These are phyloP conservation scores for Coelopa pilipes DNA, from an alignment of 2,888 invertebrate species.

Conservation along the genomic window DNA sequence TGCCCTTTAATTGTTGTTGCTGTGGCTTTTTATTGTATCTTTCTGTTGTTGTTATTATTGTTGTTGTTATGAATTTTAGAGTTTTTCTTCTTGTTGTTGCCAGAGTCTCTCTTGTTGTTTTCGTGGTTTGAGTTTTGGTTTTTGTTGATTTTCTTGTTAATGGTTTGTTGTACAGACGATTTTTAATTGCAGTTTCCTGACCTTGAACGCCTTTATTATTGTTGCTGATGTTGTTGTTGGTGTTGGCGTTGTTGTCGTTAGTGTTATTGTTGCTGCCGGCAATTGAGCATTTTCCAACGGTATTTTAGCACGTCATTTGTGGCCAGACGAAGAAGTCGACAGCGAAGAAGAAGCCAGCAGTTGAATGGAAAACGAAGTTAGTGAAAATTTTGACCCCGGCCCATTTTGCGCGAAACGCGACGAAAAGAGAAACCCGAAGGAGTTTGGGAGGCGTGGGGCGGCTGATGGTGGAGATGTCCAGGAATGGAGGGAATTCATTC, in stretches of 20 bases:
- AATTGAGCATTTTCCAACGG: constrained; percentile 3
- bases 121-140: not conserved
- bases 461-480: too few species aligned
- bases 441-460: too few species aligned
- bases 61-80: not conserved
- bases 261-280: not conserved
- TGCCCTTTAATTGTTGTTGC: not conserved
- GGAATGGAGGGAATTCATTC: too few species aligned
- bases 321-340: too few species aligned
- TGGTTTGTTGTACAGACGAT: not conserved
- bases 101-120: not conserved
- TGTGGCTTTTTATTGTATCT: not conserved
- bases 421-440: too few species aligned
- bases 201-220: constrained; percentile 6
- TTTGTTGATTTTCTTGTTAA: not conserved
- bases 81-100: not conserved
- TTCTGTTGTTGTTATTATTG: not conserved
- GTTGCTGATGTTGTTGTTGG: not conserved
- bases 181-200: constrained; percentile 24
- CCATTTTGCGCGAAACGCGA: too few species aligned
- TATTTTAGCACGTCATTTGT: not conserved
- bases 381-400: too few species aligned
- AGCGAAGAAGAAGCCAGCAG: too few species aligned
- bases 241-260: not conserved
- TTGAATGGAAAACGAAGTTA: too few species aligned